Evolutionary conservation across 2,888 invertebrate genomes (phyloP).

Genomic region (Hirtodrosophila cameraria): DNA sequence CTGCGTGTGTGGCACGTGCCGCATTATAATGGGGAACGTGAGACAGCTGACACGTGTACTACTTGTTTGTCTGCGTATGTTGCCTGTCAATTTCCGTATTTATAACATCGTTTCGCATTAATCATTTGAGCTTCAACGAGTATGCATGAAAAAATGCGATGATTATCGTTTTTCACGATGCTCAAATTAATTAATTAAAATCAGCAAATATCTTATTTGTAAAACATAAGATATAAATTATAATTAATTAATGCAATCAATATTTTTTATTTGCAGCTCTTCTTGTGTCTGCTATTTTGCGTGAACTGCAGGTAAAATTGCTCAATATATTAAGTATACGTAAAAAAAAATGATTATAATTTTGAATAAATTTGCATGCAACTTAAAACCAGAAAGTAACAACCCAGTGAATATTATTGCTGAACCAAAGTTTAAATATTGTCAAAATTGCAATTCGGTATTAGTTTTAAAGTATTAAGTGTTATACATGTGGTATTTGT

Average conservation of each 20-base stretch:
- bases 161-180: conserved; percentile 7
- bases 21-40: conserved; percentile 32
- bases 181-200: conserved; percentile 19
- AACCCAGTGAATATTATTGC: not conserved
- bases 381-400: not conserved
- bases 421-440: not conserved
- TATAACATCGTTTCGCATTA: conserved; percentile 33
- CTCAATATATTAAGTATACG: no score
- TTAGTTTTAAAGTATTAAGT: conserved; percentile 8
- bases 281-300: not conserved
- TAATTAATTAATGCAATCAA: not conserved
- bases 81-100: conserved; percentile 41
- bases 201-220: conserved; percentile 8
- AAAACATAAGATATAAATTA: not conserved
- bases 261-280: conserved; percentile 26
- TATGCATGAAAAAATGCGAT: conserved; percentile 1
- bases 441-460: conserved; percentile 4
- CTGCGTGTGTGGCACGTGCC: conserved; percentile 46
- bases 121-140: conserved; percentile 36
- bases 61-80: conserved; percentile 12
- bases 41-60: conserved; percentile 7
- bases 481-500: conserved; percentile 31
- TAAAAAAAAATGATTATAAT: not conserved
- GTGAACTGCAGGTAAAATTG: not conserved
- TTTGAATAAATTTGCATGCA: conserved; percentile 35